Evolutionary conservation across 2,797 vertebrate species (phyloP).

Genomic region (Pipistrellus pygmaeus): DNA sequence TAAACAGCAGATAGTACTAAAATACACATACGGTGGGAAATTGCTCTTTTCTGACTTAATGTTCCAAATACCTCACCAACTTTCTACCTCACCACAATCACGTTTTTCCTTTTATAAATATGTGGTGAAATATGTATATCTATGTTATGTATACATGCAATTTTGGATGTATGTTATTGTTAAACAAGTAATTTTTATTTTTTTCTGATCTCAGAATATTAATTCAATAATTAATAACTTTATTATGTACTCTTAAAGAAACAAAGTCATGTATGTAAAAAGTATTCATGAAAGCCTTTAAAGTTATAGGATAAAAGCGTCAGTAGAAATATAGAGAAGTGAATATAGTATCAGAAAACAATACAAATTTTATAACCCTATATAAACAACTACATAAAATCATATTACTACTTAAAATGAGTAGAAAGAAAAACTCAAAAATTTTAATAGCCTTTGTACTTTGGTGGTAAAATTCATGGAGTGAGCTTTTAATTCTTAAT

Average conservation of each 20-base stretch:
- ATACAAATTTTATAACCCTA: neutral
- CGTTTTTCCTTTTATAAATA: neutral
- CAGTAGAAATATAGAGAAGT: neutral
- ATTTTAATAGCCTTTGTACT: neutral
- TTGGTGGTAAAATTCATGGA: neutral
- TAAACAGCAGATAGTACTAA: neutral
- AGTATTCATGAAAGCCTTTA: neutral
- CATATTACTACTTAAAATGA: neutral
- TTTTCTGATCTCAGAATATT: neutral
- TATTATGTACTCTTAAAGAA: neutral
- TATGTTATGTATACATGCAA: neutral
- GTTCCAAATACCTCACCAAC: neutral
- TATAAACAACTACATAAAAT: neutral
- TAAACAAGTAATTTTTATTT: conserved; percentile 12
- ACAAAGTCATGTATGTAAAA: neutral
- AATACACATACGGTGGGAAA: neutral
- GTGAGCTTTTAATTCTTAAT: neutral
- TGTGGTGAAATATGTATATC: neutral
- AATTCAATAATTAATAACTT: conserved; percentile 34
- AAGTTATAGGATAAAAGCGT: neutral
- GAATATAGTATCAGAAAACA: neutral
- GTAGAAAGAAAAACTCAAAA: neutral
- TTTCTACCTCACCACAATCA: neutral
- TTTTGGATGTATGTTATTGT: neutral
- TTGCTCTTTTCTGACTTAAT: neutral